Evolutionary conservation across 1,140 invertebrate species (phyloP).

Genomic region (Cotesia chilonis): DNA sequence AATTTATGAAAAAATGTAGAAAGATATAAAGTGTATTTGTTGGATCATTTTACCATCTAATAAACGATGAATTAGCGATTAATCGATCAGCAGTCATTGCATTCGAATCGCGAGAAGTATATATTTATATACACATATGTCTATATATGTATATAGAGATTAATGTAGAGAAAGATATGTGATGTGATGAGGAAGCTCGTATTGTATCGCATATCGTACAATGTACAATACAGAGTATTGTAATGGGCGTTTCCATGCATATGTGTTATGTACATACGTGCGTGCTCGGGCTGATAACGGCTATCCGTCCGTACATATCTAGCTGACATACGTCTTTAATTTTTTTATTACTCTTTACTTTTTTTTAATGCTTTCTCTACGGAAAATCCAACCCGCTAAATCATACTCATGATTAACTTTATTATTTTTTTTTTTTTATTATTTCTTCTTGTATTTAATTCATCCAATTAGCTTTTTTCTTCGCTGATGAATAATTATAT

Average conservation of each 20-base stretch:
- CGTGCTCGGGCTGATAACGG: constrained; percentile 25
- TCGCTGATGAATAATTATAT: too few relatives aligned
- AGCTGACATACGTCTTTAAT: too few relatives aligned
- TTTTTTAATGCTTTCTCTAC: not conserved
- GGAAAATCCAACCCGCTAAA: constrained; percentile 3
- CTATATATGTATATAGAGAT: too few relatives aligned
- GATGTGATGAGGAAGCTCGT: not conserved
- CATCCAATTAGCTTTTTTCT: too few relatives aligned
- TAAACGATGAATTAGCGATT: constrained; percentile 8
- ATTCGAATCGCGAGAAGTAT: constrained; percentile 4
- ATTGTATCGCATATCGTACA: not conserved
- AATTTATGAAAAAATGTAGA: not conserved
- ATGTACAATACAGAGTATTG: too few relatives aligned
- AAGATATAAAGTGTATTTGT: not conserved
- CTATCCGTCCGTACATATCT: too few relatives aligned
- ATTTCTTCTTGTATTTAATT: not conserved
- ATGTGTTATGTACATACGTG: constrained; percentile 36
- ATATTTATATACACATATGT: too few relatives aligned
- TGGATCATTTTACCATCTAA: constrained; percentile 2
- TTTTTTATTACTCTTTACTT: not conserved
- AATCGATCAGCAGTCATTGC: constrained; percentile 48
- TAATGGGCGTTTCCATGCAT: constrained; percentile 45
- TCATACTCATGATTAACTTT: constrained; percentile 7
- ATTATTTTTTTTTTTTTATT: not conserved
- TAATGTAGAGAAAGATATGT: not conserved